Percentiles rank a stretch among this genome's conserved stretches.
These are phyloP conservation scores for Apocrypta bakeri DNA, from an alignment of 1,140 invertebrate species.

Conservation along the genomic window DNA sequence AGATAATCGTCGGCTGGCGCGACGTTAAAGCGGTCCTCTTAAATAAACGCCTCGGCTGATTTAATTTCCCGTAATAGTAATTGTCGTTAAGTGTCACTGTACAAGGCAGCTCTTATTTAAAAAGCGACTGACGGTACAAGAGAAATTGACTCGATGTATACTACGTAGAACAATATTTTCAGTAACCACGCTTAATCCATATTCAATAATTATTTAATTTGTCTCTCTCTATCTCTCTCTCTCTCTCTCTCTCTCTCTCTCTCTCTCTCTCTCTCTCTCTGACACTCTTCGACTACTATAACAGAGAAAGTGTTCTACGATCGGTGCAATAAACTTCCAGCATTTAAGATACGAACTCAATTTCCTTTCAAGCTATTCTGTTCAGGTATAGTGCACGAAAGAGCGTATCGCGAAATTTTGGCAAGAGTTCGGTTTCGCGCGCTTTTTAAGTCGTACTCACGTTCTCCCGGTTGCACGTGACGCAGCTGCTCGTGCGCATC, in stretches of 20 bases:
- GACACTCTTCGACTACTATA: too few relatives aligned
- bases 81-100: slow-evolving; percentile 57
- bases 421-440: slow-evolving; percentile 45
- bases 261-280: too few relatives aligned
- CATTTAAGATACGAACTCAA: neutral
- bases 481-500: slow-evolving; percentile 63
- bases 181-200: too few relatives aligned
- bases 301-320: too few relatives aligned
- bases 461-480: slow-evolving; percentile 66
- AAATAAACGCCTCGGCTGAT: slow-evolving; percentile 64
- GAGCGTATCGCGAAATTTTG: slow-evolving; percentile 42
- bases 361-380: neutral
- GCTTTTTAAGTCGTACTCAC: slow-evolving; percentile 56
- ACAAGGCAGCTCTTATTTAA: slow-evolving; percentile 29
- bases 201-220: too few relatives aligned
- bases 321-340: neutral
- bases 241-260: too few relatives aligned
- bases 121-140: neutral
- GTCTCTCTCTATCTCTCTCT: too few relatives aligned
- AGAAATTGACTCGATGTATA: neutral
- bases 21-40: slow-evolving; percentile 52
- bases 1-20: slow-evolving; percentile 58
- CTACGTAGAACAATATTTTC: too few relatives aligned
- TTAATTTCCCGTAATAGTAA: slow-evolving; percentile 67
- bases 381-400: neutral